A percentile compares a stretch with the other conserved stretches of the same genome.
phyloP scores from a whole-genome alignment of 2,797 vertebrate species.

The Lepus townsendii region DNA sequence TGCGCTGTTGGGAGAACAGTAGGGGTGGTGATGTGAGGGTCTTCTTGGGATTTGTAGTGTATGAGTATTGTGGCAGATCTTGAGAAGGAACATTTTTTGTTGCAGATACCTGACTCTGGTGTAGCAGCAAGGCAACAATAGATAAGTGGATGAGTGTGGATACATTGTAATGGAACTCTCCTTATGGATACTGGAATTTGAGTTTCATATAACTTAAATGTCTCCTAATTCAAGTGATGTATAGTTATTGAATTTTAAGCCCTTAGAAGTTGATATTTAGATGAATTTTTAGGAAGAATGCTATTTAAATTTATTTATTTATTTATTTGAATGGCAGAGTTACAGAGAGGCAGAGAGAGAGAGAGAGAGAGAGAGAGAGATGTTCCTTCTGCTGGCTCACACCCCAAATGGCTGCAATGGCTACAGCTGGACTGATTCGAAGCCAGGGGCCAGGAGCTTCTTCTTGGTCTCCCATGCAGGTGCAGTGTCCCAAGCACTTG shows the following conservation, averaged over 20 bases:
- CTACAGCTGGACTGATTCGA: no score
- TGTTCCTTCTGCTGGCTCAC: no score
- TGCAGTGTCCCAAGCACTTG: no score
- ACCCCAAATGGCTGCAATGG: no score
- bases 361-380: no score
- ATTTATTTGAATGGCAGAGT: no score
- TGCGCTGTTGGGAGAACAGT: neutral
- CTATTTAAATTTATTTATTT: neutral
- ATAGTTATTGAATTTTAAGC: slow-evolving; percentile 68
- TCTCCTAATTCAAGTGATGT: neutral
- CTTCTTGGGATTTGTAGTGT: neutral
- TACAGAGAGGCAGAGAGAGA: no score
- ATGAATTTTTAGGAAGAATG: slow-evolving; percentile 72
- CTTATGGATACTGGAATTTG: neutral
- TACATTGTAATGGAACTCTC: neutral
- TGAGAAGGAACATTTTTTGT: neutral
- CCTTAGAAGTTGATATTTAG: slow-evolving; percentile 69
- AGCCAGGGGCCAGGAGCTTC: no score
- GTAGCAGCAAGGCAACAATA: neutral
- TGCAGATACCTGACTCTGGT: neutral
- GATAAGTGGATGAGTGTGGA: neutral
- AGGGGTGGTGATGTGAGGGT: neutral
- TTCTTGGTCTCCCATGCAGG: no score
- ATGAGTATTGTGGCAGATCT: neutral
- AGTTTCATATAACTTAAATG: neutral